Conservation (phyloP, 2,888 invertebrate genomes). For the Leucophora obtusa region DNA sequence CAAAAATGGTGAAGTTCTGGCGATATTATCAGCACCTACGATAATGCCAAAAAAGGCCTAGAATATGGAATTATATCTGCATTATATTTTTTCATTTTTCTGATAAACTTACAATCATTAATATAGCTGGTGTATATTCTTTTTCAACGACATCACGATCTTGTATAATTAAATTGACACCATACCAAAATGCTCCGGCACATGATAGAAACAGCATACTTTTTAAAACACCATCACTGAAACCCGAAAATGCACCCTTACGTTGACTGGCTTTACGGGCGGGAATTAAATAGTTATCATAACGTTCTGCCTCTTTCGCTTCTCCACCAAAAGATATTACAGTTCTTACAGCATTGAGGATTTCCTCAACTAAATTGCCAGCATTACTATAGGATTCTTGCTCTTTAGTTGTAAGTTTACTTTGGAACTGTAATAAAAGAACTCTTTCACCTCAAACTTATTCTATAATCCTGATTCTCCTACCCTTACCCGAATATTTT, state of each 20-base stretch:
- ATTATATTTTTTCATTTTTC: neutral
- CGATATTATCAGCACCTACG: conserved; percentile 88
- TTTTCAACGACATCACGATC: conserved; percentile 81
- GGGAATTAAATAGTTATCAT: conserved; percentile 80
- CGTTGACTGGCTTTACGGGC: conserved; percentile 83
- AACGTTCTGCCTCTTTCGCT: conserved; percentile 84
- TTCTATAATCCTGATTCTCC: too few relatives aligned
- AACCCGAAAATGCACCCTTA: conserved; percentile 84
- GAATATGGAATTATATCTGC: neutral
- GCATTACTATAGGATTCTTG: conserved; percentile 87
- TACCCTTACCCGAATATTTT: neutral
- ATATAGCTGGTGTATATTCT: conserved; percentile 84
- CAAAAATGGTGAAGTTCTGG: conserved; percentile 86
- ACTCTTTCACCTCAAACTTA: neutral
- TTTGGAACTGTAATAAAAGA: conserved; percentile 81
- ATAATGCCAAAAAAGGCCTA: conserved; percentile 86
- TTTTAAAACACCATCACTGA: conserved; percentile 86
- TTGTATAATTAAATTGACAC: conserved; percentile 85
- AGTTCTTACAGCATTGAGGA: conserved; percentile 85
- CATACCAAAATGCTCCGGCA: conserved; percentile 89
- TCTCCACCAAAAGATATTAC: conserved; percentile 90
- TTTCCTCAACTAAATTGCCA: conserved; percentile 88
- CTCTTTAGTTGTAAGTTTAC: conserved; percentile 83
- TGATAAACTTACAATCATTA: conserved; percentile 83
- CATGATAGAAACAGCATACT: conserved; percentile 87